Percentiles rank a stretch among this genome's conserved stretches.
Evolutionary conservation across 2,797 vertebrate genomes (phyloP).

Genomic region (Pipistrellus pygmaeus): DNA sequence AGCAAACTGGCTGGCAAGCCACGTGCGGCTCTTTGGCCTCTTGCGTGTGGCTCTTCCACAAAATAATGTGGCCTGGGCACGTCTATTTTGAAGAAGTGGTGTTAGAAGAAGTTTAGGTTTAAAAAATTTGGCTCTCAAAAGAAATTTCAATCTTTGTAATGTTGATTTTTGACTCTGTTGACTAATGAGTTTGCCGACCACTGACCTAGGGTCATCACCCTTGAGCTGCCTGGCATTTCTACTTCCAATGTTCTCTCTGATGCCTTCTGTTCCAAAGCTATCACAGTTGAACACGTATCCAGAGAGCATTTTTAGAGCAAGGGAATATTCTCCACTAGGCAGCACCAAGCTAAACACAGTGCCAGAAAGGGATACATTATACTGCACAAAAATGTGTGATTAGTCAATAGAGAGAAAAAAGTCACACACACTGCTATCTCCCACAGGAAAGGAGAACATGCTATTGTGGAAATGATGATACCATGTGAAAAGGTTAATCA

Average conservation of each 20-base stretch:
- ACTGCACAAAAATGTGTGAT: constrained; percentile 71
- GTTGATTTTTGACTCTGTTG: too few species aligned
- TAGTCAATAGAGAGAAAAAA: constrained; percentile 78
- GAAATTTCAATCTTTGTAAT: too few species aligned
- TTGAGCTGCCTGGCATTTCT: constrained; percentile 57
- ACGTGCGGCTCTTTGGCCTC: too few species aligned
- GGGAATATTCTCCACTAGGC: constrained; percentile 64
- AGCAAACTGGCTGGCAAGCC: too few species aligned
- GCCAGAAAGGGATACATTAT: constrained; percentile 81
- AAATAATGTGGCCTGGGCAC: too few species aligned
- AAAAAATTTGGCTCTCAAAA: too few species aligned
- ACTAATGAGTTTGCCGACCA: too few species aligned
- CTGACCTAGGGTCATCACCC: neutral
- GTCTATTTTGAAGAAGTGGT: too few species aligned
- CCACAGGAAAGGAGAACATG: constrained; percentile 65
- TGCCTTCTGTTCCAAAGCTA: constrained; percentile 71
- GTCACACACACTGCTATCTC: constrained; percentile 72
- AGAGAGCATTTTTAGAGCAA: constrained; percentile 43
- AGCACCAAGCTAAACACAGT: constrained; percentile 53
- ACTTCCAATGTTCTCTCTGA: constrained; percentile 52
- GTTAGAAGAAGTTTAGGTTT: too few species aligned
- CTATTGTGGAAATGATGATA: constrained; percentile 84
- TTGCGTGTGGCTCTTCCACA: too few species aligned
- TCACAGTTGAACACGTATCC: constrained; percentile 49
- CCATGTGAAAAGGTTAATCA: constrained; percentile 85